Evolutionary conservation across 2,888 invertebrate genomes (phyloP), one percentile per base, ranked within the genome.

Genomic region (Sussaba pulchella): DNA sequence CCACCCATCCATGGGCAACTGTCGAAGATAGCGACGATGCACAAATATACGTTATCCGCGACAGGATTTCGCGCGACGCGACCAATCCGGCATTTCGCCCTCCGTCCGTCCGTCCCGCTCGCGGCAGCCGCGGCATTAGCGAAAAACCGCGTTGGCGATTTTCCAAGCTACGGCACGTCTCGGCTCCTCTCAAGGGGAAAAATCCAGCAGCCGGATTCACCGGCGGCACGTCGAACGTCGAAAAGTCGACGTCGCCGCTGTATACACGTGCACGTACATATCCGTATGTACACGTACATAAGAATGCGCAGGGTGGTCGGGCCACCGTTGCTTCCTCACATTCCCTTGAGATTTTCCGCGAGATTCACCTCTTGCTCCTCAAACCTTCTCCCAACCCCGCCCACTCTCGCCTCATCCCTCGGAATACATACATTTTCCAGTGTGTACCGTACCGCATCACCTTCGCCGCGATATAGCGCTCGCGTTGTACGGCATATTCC

Each of bases 121-220:
- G 21, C 4, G 2, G 31, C 6, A 6, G 31, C 2, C 4, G 31
- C 36, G 57, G 71, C 43, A 71, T 83, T 82, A 67, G 71, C 57
- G 69, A 52, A 73, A n/a, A 39, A 71, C 70, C 61, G 61, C 64
- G 67, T 73, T 78, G 64, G 61, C 78, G 73, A 82, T 78, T 78
- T 78, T 81, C 70, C 72, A 78, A n/a, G 82, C 61, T 63, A 54
- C 36, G 66, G 66, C 82, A 73, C 69, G 71, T 76, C 72, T 59
- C 36, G 61, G 74, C 70, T 79, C 63, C 67, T 79, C 74, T 79
- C 78, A 64, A 74, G 78, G 78, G 78, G 67, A 78, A 78, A 78
- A 81, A 64, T 63, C 63, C 63, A 69, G 72, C 52, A 69, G 61
- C 50, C 52, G 57, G 43, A 74, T 66, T 50, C 52, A 73, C 45